Percentiles rank a stretch among this genome's conserved stretches.
These are phyloP conservation scores for Thalassophryne amazonica DNA, from an alignment of 2,797 vertebrate species.

Conservation along the genomic window DNA sequence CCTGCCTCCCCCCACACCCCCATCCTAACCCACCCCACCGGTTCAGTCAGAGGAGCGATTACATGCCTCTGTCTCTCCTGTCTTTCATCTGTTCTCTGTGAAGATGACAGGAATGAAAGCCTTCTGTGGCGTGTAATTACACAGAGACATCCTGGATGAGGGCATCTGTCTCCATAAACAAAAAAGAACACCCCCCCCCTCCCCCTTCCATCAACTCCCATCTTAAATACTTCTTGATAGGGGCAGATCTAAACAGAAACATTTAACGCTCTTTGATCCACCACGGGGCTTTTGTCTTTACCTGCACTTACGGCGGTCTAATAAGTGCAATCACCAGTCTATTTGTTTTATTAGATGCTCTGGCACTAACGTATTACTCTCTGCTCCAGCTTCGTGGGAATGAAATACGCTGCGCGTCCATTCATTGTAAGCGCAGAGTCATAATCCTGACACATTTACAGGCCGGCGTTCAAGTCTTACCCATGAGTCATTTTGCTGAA, in stretches of 20 bases:
- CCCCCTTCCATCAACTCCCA: too few species aligned
- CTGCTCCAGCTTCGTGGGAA: slow-evolving; percentile 57
- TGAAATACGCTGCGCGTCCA: slow-evolving; percentile 48
- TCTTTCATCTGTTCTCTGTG: slow-evolving; percentile 80
- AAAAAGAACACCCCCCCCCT: slow-evolving; percentile 34
- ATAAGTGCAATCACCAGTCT: slow-evolving; percentile 68
- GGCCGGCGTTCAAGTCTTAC: slow-evolving; percentile 54
- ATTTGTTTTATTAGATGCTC: slow-evolving; percentile 68
- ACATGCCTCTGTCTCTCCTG: slow-evolving; percentile 77
- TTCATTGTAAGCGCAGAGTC: slow-evolving; percentile 60
- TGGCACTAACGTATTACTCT: slow-evolving; percentile 63
- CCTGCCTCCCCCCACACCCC: slow-evolving; percentile 56
- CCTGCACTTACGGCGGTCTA: slow-evolving; percentile 64
- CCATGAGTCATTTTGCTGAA: slow-evolving; percentile 72
- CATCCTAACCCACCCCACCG: too few species aligned
- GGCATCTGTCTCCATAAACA: slow-evolving; percentile 71
- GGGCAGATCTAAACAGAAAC: slow-evolving; percentile 58
- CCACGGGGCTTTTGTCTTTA: slow-evolving; percentile 59
- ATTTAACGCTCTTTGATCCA: slow-evolving; percentile 74
- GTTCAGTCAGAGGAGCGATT: slow-evolving; percentile 72
- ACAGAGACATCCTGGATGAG: slow-evolving; percentile 78
- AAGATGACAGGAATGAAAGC: slow-evolving; percentile 78
- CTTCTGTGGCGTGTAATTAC: slow-evolving; percentile 79
- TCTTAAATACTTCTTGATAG: slow-evolving; percentile 74
- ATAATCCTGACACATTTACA: slow-evolving; percentile 70